Conservation (phyloP, 1,140 invertebrate genomes). For the Anoplophora glabripennis region DNA sequence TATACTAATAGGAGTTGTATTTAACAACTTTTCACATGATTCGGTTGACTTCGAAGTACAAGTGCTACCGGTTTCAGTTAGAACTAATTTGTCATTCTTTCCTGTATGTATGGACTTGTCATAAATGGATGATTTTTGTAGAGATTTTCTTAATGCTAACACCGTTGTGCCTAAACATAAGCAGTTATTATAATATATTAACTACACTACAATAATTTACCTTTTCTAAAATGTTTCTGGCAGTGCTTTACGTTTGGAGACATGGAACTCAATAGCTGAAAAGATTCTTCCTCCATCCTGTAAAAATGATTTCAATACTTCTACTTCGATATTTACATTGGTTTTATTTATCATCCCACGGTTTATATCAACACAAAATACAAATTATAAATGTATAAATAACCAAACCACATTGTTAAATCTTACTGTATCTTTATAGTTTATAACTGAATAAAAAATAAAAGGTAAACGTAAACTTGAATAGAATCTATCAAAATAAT, state of each 20-base stretch:
- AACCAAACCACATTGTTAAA: too few relatives aligned
- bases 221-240: slow-evolving; percentile 25
- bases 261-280: slow-evolving; percentile 35
- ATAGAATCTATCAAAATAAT: too few relatives aligned
- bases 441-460: too few relatives aligned
- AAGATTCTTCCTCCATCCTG: slow-evolving; percentile 26
- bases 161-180: slow-evolving; percentile 27
- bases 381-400: too few relatives aligned
- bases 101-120: slow-evolving; percentile 22
- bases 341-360: too few relatives aligned
- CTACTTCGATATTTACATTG: too few relatives aligned
- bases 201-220: slow-evolving; percentile 19
- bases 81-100: slow-evolving; percentile 24
- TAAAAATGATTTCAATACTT: background rate
- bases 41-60: background rate
- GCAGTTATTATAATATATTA: slow-evolving; percentile 5
- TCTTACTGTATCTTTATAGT: too few relatives aligned
- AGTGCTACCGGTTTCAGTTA: slow-evolving; percentile 24
- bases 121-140: slow-evolving; percentile 35
- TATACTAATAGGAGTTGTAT: too few relatives aligned
- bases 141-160: slow-evolving; percentile 38
- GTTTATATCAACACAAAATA: too few relatives aligned
- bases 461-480: too few relatives aligned
- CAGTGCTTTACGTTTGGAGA: slow-evolving; percentile 31
- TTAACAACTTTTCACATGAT: too few relatives aligned